Conservation (phyloP, 2,113 vertebrate genomes). For the Saimiri boliviensis region DNA sequence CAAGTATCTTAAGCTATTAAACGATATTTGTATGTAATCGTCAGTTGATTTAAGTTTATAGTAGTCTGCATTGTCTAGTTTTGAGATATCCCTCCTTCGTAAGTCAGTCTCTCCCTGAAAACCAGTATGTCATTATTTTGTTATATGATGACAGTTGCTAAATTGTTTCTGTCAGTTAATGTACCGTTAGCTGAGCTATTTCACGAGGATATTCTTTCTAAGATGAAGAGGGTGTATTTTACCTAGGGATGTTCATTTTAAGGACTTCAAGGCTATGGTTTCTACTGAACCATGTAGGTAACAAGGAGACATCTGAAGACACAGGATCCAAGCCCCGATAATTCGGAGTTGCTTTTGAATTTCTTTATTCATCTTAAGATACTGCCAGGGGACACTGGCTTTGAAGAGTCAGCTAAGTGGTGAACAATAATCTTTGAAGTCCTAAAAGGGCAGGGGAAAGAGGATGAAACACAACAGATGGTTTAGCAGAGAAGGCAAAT, state of each 20-base stretch:
- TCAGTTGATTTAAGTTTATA: not conserved
- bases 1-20: not conserved
- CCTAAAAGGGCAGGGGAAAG: not conserved
- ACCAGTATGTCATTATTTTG: not conserved
- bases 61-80: not conserved
- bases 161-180: not conserved
- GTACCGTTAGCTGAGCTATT: not conserved
- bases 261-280: not conserved
- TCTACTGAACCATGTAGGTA: not conserved
- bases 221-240: not conserved
- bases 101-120: not conserved
- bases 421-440: not conserved
- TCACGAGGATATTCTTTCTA: not conserved
- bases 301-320: not conserved
- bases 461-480: not conserved
- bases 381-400: not conserved
- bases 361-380: not conserved
- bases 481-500: not conserved
- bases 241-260: not conserved
- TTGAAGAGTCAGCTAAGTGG: not conserved
- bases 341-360: not conserved
- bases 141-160: conserved; percentile 15
- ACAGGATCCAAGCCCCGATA: not conserved
- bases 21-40: not conserved
- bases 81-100: not conserved